Percentiles rank a stretch among this genome's conserved stretches.
Conservation (phyloP, 1,140 invertebrate genomes). For the Bombyx mandarina region DNA sequence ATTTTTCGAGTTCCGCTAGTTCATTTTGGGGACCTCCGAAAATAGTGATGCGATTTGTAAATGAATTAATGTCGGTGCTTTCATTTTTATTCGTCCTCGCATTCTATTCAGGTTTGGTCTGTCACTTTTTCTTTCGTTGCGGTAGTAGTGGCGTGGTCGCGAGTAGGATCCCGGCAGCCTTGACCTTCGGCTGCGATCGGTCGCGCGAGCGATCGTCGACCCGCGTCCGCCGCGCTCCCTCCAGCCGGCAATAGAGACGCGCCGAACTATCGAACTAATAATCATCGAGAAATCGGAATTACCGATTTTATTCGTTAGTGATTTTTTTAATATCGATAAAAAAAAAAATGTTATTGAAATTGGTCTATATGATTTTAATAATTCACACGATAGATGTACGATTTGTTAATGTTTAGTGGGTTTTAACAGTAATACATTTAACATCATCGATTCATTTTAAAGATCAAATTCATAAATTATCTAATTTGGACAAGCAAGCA, state of each 20-base stretch:
- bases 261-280: neutral
- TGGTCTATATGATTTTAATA: no score
- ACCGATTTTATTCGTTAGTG: no score
- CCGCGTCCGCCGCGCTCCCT: slow-evolving; percentile 21
- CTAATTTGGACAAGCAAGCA: no score
- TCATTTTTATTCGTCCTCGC: slow-evolving; percentile 69
- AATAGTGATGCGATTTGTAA: slow-evolving; percentile 12
- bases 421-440: no score
- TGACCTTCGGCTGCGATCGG: slow-evolving; percentile 64
- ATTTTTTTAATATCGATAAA: no score
- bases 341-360: no score
- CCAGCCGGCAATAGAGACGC: slow-evolving; percentile 11
- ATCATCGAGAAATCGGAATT: no score
- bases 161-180: slow-evolving; percentile 38
- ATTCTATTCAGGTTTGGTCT: slow-evolving; percentile 64
- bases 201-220: slow-evolving; percentile 55
- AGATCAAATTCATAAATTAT: no score
- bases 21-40: neutral
- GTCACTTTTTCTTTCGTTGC: slow-evolving; percentile 69
- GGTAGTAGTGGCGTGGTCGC: slow-evolving; percentile 23
- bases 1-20: no score
- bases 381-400: no score
- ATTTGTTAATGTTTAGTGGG: no score
- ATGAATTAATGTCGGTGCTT: slow-evolving; percentile 27
- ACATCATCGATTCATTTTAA: no score